A percentile compares a stretch with the other conserved stretches of the same genome.
Conservation (phyloP, 2,797 vertebrate genomes). For the Liasis olivaceus region DNA sequence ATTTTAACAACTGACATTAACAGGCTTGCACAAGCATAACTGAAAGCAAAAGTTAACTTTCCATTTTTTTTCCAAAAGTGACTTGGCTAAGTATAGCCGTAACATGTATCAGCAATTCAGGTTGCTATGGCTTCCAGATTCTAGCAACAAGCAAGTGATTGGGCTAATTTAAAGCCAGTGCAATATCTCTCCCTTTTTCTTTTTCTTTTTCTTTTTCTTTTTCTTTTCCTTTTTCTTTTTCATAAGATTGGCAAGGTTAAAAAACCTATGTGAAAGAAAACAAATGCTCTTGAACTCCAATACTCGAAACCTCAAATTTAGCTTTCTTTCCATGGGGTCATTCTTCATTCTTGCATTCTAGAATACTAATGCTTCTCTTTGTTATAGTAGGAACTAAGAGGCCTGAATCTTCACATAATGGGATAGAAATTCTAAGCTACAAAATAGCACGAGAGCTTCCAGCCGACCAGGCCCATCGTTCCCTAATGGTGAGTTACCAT, state of each 20-base stretch:
- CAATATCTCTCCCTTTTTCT: fast-evolving
- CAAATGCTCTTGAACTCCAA: not conserved
- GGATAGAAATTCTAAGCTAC: not conserved
- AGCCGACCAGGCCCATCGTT: not conserved
- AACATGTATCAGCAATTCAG: not conserved
- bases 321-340: too few relatives aligned
- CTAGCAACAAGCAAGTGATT: not conserved
- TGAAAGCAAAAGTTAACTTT: conserved; percentile 23
- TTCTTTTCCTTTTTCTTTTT: not conserved
- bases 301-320: too few relatives aligned
- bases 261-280: not conserved
- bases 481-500: not conserved
- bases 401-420: not conserved
- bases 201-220: too few relatives aligned
- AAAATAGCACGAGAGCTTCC: not conserved
- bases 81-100: not conserved
- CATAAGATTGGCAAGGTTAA: not conserved
- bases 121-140: not conserved
- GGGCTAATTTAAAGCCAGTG: not conserved
- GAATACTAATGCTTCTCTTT: not conserved
- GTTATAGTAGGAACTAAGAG: not conserved
- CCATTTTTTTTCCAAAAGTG: not conserved
- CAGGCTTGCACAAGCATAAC: not conserved
- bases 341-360: conserved; percentile 7
- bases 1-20: not conserved